Percentiles rank a stretch among this genome's conserved stretches.
phyloP scores from a whole-genome alignment of 2,113 vertebrate genomes.

The Clarias magur region DNA sequence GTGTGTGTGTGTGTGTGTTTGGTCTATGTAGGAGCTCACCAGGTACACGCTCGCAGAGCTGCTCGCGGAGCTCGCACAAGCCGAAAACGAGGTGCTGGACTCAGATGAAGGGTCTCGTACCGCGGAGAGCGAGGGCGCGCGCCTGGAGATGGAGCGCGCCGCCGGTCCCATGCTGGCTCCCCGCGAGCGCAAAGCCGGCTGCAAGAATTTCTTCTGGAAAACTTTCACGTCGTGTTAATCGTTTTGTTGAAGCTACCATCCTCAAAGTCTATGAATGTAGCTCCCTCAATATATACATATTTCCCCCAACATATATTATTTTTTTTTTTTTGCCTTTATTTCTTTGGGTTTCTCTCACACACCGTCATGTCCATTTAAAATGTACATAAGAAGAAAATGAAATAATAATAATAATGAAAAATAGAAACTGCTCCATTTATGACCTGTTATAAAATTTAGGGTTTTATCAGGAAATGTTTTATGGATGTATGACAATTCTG shows the following conservation, averaged over 20 bases:
- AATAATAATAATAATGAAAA: slow-evolving; percentile 28
- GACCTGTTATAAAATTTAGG: slow-evolving; percentile 59
- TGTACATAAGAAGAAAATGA: slow-evolving; percentile 73
- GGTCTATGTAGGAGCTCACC: slow-evolving; percentile 78
- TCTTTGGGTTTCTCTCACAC: slow-evolving; percentile 38
- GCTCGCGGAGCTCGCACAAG: slow-evolving; percentile 88
- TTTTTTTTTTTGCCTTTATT: not conserved
- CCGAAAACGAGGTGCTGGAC: slow-evolving; percentile 90
- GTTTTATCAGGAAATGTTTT: slow-evolving; percentile 54
- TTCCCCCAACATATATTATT: too few species aligned
- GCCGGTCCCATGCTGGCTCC: slow-evolving; percentile 84
- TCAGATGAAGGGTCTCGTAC: slow-evolving; percentile 80
- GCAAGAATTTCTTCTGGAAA: slow-evolving; percentile 99
- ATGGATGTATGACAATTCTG: slow-evolving; percentile 65
- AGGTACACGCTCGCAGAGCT: slow-evolving; percentile 87
- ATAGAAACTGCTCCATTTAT: slow-evolving; percentile 69
- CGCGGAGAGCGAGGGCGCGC: slow-evolving; percentile 82
- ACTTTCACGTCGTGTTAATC: slow-evolving; percentile 97
- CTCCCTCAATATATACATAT: slow-evolving; percentile 1
- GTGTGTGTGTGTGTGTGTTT: not conserved
- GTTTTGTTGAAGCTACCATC: not conserved
- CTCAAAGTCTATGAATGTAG: slow-evolving; percentile 23
- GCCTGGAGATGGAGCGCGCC: slow-evolving; percentile 85
- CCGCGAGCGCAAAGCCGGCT: slow-evolving; percentile 94
- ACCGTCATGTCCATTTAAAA: slow-evolving; percentile 58